Evolutionary conservation across 2,888 invertebrate species (phyloP).

Genomic region (Fragum sueziense): DNA sequence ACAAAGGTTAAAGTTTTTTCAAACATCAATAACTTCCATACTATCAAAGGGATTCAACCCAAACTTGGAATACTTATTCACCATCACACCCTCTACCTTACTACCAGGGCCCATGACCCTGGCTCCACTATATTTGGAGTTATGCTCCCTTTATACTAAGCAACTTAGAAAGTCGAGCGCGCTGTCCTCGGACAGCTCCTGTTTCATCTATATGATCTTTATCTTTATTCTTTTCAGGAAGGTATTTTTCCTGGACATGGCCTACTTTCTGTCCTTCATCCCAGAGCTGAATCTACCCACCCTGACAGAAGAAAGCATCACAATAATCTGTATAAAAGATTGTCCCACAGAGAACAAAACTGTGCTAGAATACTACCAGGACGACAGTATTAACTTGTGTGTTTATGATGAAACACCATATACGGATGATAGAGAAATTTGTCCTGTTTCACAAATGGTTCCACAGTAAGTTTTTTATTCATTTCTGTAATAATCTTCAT

Average conservation of each 20-base stretch:
- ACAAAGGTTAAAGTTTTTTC: too few species aligned
- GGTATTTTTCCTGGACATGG: constrained; percentile 67
- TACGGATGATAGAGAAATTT: constrained; percentile 83
- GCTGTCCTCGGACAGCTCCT: too few species aligned
- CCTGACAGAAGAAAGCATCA: constrained; percentile 79
- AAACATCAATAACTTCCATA: too few species aligned
- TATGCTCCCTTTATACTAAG: too few species aligned
- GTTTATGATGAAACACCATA: constrained; percentile 82
- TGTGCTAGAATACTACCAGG: constrained; percentile 87
- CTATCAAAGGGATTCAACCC: too few species aligned
- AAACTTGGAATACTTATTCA: too few species aligned
- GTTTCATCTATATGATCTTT: too few species aligned
- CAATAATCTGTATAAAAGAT: constrained; percentile 93
- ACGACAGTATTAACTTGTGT: constrained; percentile 90
- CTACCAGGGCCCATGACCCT: too few species aligned
- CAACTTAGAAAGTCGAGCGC: too few species aligned
- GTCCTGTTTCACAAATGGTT: constrained; percentile 90
- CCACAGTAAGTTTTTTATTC: constrained; percentile 87
- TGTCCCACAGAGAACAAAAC: constrained; percentile 89
- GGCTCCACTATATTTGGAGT: too few species aligned
- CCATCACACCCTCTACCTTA: too few species aligned
- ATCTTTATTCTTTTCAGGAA: constrained; percentile 61
- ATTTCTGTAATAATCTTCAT: constrained; percentile 96
- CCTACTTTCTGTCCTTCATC: constrained; percentile 56
- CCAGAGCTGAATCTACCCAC: constrained; percentile 40